A percentile compares a stretch with the other conserved stretches of the same genome.
Evolutionary conservation across 1,140 invertebrate species (phyloP).

Genomic region (Mya arenaria): DNA sequence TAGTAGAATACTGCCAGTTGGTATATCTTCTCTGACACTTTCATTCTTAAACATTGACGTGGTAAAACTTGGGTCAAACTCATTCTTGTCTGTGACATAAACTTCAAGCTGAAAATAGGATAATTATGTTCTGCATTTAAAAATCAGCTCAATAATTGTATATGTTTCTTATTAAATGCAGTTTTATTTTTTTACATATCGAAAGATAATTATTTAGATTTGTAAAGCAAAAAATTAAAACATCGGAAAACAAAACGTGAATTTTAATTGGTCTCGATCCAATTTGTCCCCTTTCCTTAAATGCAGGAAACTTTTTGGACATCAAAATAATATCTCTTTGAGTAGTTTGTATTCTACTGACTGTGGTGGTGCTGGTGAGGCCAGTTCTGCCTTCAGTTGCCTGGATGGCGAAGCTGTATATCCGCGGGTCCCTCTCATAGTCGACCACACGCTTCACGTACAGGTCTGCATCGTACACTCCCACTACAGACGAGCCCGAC

Average conservation of each 20-base stretch:
- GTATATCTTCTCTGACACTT: slow-evolving; percentile 15
- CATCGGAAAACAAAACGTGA: too few relatives aligned
- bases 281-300: too few relatives aligned
- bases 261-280: too few relatives aligned
- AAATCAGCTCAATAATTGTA: too few relatives aligned
- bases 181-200: too few relatives aligned
- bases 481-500: neutral
- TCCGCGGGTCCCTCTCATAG: slow-evolving; percentile 27
- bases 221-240: too few relatives aligned
- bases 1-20: neutral
- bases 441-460: slow-evolving; percentile 24
- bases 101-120: slow-evolving; percentile 8
- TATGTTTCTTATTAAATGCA: too few relatives aligned
- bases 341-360: too few relatives aligned
- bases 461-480: slow-evolving; percentile 6
- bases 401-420: slow-evolving; percentile 7
- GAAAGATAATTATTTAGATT: too few relatives aligned
- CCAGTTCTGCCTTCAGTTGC: neutral
- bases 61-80: slow-evolving; percentile 29
- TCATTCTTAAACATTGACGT: slow-evolving; percentile 24
- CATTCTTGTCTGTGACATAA: slow-evolving; percentile 38
- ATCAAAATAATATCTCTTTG: too few relatives aligned
- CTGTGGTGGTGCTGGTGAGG: neutral
- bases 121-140: too few relatives aligned
- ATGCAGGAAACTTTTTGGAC: too few relatives aligned